Conservation (phyloP, 2,888 invertebrate species). For the Lutraria lutraria region DNA sequence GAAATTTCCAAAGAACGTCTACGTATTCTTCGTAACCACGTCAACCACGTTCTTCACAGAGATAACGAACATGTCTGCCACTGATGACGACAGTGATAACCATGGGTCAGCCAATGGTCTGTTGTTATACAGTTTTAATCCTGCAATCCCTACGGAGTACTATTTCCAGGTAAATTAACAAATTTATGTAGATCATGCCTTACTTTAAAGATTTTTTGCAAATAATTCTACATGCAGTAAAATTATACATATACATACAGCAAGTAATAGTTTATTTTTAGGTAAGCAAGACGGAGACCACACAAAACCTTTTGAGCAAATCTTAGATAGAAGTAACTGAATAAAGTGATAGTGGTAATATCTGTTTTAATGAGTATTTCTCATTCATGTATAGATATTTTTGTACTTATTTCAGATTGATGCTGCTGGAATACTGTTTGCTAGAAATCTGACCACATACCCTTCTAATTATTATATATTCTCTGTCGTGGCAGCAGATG, state of each 20-base stretch:
- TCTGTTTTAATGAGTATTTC: too few species aligned
- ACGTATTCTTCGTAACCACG: conserved; percentile 50
- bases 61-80: conserved; percentile 51
- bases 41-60: conserved; percentile 47
- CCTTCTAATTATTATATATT: conserved; percentile 33
- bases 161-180: conserved; percentile 51
- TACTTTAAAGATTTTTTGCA: too few species aligned
- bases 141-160: not conserved
- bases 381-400: not conserved
- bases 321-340: too few species aligned
- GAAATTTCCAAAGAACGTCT: conserved; percentile 52
- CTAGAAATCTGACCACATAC: conserved; percentile 48
- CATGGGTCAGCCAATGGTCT: conserved; percentile 43
- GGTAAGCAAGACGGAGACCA: too few species aligned
- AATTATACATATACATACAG: too few species aligned
- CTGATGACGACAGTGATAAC: conserved; percentile 49
- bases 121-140: conserved; percentile 45
- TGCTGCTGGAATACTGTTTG: conserved; percentile 50
- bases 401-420: conserved; percentile 47
- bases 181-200: too few species aligned
- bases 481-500: conserved; percentile 50
- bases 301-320: too few species aligned
- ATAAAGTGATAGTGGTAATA: too few species aligned
- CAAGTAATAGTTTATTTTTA: too few species aligned
- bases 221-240: too few species aligned